A percentile compares a stretch with the other conserved stretches of the same genome.
These are phyloP conservation scores for Hermatobates lingyangjiaoensis DNA, from an alignment of 1,140 invertebrate genomes.

Conservation along the genomic window DNA sequence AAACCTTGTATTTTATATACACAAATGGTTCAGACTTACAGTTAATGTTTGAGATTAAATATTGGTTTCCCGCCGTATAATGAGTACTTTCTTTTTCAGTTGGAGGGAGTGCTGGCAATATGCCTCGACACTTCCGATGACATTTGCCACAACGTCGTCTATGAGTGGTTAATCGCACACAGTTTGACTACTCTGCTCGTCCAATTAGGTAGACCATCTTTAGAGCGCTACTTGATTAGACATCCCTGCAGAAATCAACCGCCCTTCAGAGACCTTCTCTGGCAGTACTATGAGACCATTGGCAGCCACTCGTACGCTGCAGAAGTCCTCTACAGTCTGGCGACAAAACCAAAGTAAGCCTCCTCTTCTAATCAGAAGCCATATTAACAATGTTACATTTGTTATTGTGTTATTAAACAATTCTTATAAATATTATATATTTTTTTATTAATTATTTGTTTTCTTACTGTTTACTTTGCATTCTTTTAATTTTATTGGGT, in stretches of 20 bases:
- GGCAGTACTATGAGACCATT: slow-evolving; percentile 89
- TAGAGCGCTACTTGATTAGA: slow-evolving; percentile 24
- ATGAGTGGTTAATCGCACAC: slow-evolving; percentile 80
- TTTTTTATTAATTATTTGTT: too few species aligned
- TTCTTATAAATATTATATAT: too few species aligned
- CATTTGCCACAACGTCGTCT: slow-evolving; percentile 72
- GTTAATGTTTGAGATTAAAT: not conserved
- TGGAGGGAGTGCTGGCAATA: slow-evolving; percentile 11
- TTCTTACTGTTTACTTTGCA: too few species aligned
- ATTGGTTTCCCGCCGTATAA: not conserved
- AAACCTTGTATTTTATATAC: too few species aligned
- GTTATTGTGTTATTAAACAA: too few species aligned
- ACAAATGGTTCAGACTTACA: too few species aligned
- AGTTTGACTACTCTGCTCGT: slow-evolving; percentile 57
- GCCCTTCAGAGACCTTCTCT: slow-evolving; percentile 49
- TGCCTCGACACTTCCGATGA: slow-evolving; percentile 40
- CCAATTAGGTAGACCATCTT: slow-evolving; percentile 51
- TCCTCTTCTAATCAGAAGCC: too few species aligned
- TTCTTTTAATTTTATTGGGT: too few species aligned
- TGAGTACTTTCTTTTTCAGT: slow-evolving; percentile 1
- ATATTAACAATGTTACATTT: too few species aligned
- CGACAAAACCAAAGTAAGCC: slow-evolving; percentile 57
- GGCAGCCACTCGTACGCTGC: slow-evolving; percentile 86
- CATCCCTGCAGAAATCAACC: slow-evolving; percentile 10
- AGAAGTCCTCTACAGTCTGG: slow-evolving; percentile 69